Percentiles rank a stretch among this genome's conserved stretches.
Conservation (phyloP, 2,797 vertebrate species). For the Pygocentrus nattereri region DNA sequence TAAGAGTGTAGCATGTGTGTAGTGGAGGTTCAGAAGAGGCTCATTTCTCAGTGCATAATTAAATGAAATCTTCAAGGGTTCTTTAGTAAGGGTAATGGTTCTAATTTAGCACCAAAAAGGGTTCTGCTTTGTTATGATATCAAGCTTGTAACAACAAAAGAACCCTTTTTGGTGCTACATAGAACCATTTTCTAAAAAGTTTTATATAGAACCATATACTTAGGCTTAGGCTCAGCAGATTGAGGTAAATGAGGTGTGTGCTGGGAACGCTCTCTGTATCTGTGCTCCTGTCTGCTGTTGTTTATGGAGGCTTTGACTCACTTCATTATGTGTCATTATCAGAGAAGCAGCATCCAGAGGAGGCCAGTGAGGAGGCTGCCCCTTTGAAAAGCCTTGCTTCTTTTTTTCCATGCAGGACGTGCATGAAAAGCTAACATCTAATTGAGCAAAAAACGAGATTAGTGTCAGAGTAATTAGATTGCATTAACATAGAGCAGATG, state of each 20-base stretch:
- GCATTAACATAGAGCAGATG: conserved; percentile 54
- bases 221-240: conserved; percentile 42
- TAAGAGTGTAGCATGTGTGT: background rate
- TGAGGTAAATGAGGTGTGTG: conserved; percentile 46
- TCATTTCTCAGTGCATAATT: conserved; percentile 16
- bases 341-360: conserved; percentile 21
- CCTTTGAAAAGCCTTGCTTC: conserved; percentile 40
- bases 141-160: too few relatives aligned
- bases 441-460: conserved; percentile 63
- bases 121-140: background rate
- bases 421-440: conserved; percentile 55
- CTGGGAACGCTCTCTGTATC: conserved; percentile 24
- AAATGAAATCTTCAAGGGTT: too few relatives aligned
- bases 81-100: too few relatives aligned
- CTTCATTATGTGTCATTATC: conserved; percentile 47
- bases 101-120: too few relatives aligned
- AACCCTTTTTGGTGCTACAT: too few relatives aligned
- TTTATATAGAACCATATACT: too few relatives aligned
- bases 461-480: conserved; percentile 59
- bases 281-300: conserved; percentile 23
- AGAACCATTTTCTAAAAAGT: too few relatives aligned
- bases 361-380: conserved; percentile 22
- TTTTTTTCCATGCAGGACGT: conserved; percentile 49
- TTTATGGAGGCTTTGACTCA: conserved; percentile 50
- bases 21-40: background rate